A percentile compares a stretch with the other conserved stretches of the same genome.
phyloP scores from a whole-genome alignment of 2,797 vertebrate species.

The Stomatorhinus walkeri region DNA sequence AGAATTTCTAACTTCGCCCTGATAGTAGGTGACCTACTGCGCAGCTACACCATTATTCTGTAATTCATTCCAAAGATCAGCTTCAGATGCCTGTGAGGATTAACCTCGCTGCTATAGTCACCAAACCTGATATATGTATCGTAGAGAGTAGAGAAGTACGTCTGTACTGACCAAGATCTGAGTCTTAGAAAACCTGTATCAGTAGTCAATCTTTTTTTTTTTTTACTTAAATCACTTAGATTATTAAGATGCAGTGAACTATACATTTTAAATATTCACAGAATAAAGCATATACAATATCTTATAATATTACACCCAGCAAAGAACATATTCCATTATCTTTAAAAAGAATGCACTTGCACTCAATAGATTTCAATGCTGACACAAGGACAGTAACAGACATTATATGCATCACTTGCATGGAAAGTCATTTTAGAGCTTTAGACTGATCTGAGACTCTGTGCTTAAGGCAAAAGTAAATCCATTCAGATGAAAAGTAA shows the following conservation, averaged over 20 bases:
- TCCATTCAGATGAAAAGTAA: slow-evolving; percentile 8
- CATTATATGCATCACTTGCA: not conserved
- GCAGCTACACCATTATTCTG: not conserved
- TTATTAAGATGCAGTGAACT: not conserved
- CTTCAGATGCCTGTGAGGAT: not conserved
- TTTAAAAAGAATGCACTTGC: not conserved
- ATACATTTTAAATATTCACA: not conserved
- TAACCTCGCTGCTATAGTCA: not conserved
- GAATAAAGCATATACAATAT: not conserved
- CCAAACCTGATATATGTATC: not conserved
- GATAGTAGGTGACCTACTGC: not conserved
- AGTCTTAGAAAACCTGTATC: not conserved
- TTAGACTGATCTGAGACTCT: not conserved
- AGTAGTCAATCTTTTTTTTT: not conserved
- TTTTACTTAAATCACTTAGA: not conserved
- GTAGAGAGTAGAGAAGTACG: not conserved
- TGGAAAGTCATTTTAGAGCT: not conserved
- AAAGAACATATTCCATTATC: not conserved
- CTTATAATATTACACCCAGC: not conserved
- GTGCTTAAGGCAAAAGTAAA: not conserved
- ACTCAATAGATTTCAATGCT: not conserved
- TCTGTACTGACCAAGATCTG: not conserved
- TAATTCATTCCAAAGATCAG: not conserved
- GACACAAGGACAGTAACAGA: not conserved
- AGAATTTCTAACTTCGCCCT: not conserved